These are phyloP conservation scores for Cryptocephalus primarius DNA, from an alignment of 2,888 invertebrate species.

Conservation along the genomic window DNA sequence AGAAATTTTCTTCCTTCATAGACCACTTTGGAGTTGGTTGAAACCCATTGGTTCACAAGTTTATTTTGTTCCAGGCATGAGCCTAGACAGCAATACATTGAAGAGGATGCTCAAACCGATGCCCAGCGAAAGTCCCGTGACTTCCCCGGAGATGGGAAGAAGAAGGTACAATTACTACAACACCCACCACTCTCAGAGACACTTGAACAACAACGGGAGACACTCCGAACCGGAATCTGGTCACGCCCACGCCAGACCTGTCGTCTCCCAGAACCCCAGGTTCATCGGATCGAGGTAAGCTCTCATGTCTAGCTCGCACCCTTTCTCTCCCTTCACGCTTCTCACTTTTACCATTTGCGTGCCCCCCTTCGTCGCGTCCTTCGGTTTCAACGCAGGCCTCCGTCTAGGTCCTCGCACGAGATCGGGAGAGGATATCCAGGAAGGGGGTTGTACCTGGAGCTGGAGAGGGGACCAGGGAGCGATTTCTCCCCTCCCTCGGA, in stretches of 20 bases:
- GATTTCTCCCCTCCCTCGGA: constrained; percentile 80
- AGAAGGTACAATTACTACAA: constrained; percentile 63
- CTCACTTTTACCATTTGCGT: constrained; percentile 36
- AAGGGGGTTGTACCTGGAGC: constrained; percentile 65
- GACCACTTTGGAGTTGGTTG: too few relatives aligned
- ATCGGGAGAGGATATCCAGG: constrained; percentile 62
- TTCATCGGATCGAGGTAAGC: constrained; percentile 51
- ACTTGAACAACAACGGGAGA: constrained; percentile 44
- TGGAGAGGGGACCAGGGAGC: constrained; percentile 54
- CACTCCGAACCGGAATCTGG: constrained; percentile 41
- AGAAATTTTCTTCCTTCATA: too few relatives aligned
- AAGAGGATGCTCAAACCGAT: constrained; percentile 92
- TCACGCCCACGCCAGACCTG: constrained; percentile 42
- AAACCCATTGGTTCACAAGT: too few relatives aligned
- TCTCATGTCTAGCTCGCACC: background rate
- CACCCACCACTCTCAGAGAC: constrained; percentile 48
- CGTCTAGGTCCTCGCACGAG: constrained; percentile 57
- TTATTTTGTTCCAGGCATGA: constrained; percentile 29
- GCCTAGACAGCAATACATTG: constrained; percentile 71
- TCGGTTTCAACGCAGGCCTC: constrained; percentile 46
- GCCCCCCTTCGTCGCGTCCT: constrained; percentile 56
- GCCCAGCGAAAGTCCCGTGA: constrained; percentile 83
- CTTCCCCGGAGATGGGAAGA: constrained; percentile 83
- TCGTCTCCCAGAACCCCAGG: constrained; percentile 54
- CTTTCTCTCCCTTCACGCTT: too few relatives aligned